phyloP scores from a whole-genome alignment of 2,113 vertebrate genomes.

The Melanostigma gelatinosum region DNA sequence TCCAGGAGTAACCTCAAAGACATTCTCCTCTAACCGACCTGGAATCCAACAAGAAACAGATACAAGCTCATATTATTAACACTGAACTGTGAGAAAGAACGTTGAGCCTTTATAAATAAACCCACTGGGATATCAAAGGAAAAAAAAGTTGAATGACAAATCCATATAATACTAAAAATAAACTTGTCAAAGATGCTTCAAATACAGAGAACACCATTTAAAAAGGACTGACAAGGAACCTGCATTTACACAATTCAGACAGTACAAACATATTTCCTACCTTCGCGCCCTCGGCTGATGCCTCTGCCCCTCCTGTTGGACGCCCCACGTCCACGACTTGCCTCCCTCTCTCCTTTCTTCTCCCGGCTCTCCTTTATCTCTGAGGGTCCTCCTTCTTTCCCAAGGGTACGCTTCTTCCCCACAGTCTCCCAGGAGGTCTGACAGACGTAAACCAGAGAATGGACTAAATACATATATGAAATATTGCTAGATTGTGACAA shows the following conservation, averaged over 20 bases:
- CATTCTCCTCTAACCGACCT: slow-evolving; percentile 94
- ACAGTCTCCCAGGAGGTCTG: slow-evolving; percentile 99
- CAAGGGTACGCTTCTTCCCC: slow-evolving; percentile 93
- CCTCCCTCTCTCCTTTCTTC: slow-evolving; percentile 89
- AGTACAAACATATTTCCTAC: slow-evolving; percentile 70
- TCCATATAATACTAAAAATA: background rate
- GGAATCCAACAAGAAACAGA: slow-evolving; percentile 32
- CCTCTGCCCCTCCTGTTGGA: slow-evolving; percentile 89
- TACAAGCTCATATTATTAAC: background rate
- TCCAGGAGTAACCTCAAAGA: slow-evolving; percentile 88
- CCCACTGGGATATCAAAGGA: background rate
- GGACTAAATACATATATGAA: background rate
- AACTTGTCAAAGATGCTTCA: background rate
- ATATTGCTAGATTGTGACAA: background rate
- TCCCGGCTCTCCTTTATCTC: slow-evolving; percentile 94
- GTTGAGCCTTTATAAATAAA: background rate
- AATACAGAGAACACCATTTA: background rate
- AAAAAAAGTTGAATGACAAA: background rate
- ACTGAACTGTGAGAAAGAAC: background rate
- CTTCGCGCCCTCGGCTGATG: slow-evolving; percentile 87
- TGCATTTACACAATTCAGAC: background rate
- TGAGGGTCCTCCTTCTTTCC: slow-evolving; percentile 86
- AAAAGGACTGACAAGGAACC: background rate
- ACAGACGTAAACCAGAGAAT: slow-evolving; percentile 1
- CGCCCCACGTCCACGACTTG: slow-evolving; percentile 87